phyloP scores from a whole-genome alignment of 2,888 invertebrate genomes.

The Empis stercorea region DNA sequence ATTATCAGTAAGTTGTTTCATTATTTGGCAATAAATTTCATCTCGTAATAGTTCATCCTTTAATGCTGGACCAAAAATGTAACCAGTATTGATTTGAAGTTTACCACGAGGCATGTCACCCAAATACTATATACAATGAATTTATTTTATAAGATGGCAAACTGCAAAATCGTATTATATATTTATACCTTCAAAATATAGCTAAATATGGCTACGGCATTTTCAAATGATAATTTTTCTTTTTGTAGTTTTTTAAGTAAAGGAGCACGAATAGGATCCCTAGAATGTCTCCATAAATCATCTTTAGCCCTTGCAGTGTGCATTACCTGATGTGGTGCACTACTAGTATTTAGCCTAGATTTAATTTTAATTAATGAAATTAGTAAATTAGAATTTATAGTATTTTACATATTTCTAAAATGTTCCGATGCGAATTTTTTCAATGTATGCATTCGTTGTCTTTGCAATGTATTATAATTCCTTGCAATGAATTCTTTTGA shows the following conservation, averaged over 20 bases:
- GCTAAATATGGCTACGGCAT: constrained; percentile 60
- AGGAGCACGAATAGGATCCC: constrained; percentile 73
- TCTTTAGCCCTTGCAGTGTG: too few relatives aligned
- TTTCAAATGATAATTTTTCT: constrained; percentile 56
- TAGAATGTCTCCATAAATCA: constrained; percentile 61
- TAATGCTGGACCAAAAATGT: constrained; percentile 69
- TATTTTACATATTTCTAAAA: constrained; percentile 45
- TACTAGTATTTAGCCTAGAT: too few relatives aligned
- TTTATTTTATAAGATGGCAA: not conserved
- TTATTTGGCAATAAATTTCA: constrained; percentile 86
- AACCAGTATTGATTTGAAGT: constrained; percentile 69
- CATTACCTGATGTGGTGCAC: too few relatives aligned
- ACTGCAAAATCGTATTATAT: not conserved
- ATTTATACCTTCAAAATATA: constrained; percentile 55
- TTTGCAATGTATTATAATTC: constrained; percentile 45
- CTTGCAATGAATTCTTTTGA: constrained; percentile 14
- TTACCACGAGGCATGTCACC: constrained; percentile 80
- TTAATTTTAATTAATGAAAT: too few relatives aligned
- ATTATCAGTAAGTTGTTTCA: constrained; percentile 88
- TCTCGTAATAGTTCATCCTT: constrained; percentile 66
- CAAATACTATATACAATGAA: constrained; percentile 48
- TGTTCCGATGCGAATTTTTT: constrained; percentile 72
- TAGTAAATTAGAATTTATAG: not conserved
- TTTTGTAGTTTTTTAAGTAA: constrained; percentile 60
- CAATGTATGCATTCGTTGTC: constrained; percentile 66